A percentile compares a stretch with the other conserved stretches of the same genome.
Conservation (phyloP, 2,113 vertebrate species). For the Brienomyrus brachyistius region DNA sequence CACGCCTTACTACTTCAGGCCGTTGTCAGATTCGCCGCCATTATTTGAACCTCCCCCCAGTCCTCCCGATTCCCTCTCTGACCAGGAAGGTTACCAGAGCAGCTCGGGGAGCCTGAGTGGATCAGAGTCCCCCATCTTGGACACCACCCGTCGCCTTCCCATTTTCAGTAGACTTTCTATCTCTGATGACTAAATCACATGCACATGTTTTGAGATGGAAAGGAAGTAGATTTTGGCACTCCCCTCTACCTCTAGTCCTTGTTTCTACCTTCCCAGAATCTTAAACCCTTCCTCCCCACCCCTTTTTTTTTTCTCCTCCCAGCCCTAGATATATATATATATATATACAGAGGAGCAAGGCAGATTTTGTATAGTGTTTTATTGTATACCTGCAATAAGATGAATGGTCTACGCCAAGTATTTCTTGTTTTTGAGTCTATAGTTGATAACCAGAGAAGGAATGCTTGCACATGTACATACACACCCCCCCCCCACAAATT, state of each 20-base stretch:
- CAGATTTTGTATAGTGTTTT: constrained; percentile 35
- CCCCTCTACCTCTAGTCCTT: constrained; percentile 49
- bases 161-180: constrained; percentile 99
- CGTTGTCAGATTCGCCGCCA: constrained; percentile 87
- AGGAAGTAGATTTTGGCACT: constrained; percentile 50
- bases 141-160: constrained; percentile 91
- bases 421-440: background rate
- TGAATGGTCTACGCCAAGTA: constrained; percentile 41
- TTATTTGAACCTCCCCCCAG: constrained; percentile 86
- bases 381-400: constrained; percentile 44
- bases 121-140: constrained; percentile 88
- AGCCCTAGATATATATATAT: constrained; percentile 17
- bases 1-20: constrained; percentile 76
- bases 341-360: constrained; percentile 29
- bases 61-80: constrained; percentile 92
- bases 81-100: constrained; percentile 98
- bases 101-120: constrained; percentile 92
- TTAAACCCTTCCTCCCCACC: constrained; percentile 15
- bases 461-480: background rate
- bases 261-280: constrained; percentile 20
- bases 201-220: constrained; percentile 34
- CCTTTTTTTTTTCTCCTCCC: background rate
- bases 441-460: background rate
- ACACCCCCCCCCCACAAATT: background rate
- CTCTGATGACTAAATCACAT: constrained; percentile 80